A percentile compares a stretch with the other conserved stretches of the same genome.
Conservation (phyloP, 1,140 invertebrate genomes). For the Aphelinus atriplicis region DNA sequence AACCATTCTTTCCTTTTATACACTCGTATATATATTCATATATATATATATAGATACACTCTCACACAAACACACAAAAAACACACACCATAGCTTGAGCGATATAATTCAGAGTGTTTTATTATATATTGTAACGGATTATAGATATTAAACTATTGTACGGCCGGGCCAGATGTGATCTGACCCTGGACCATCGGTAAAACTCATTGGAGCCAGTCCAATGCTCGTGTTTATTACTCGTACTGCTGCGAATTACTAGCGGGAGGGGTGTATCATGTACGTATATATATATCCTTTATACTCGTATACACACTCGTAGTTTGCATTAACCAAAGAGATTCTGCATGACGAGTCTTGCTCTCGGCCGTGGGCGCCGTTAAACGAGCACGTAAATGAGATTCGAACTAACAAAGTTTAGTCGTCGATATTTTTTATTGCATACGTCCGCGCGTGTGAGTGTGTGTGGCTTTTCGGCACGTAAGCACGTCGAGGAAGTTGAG, state of each 20-base stretch:
- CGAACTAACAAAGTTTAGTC: constrained; percentile 9
- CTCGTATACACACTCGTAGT: constrained; percentile 7
- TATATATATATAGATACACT: constrained; percentile 1
- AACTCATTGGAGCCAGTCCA: too few species aligned
- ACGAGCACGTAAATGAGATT: too few species aligned
- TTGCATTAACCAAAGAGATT: constrained; percentile 41
- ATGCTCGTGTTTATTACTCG: neutral
- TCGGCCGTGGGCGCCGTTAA: too few species aligned
- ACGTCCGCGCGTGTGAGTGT: neutral
- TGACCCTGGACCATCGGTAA: too few species aligned
- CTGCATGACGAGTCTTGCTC: constrained; percentile 29
- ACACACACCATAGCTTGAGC: too few species aligned
- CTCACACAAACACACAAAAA: too few species aligned
- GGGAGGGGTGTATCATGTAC: neutral
- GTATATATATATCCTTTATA: neutral
- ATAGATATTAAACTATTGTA: too few species aligned
- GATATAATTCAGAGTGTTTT: too few species aligned
- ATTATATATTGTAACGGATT: too few species aligned
- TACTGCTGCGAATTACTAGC: neutral
- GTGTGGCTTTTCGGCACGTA: neutral
- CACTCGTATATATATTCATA: neutral
- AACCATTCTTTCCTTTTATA: constrained; percentile 21
- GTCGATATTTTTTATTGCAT: constrained; percentile 21
- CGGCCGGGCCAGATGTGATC: constrained; percentile 6
- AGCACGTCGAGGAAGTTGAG: neutral